phyloP scores from a whole-genome alignment of 1,140 invertebrate species.

The Penaeus japonicus region DNA sequence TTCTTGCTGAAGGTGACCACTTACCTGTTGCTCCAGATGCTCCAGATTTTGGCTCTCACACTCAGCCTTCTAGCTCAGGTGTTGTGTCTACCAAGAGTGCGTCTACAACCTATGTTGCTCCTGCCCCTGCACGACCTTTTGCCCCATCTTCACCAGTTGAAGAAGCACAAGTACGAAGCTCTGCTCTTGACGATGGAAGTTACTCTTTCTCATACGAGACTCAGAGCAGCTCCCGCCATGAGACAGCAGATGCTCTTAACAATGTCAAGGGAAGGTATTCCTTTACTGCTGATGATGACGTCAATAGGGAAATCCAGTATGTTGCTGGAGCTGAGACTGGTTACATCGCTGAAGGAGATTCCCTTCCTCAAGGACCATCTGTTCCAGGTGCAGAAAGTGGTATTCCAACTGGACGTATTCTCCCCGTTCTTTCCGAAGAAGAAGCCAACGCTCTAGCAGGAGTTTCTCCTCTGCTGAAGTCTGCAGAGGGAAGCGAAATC shows the following conservation, averaged over 20 bases:
- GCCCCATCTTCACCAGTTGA: not conserved
- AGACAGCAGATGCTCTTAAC: not conserved
- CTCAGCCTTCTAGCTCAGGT: no score
- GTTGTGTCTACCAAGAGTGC: not conserved
- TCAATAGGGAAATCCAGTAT: not conserved
- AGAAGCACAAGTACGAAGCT: not conserved
- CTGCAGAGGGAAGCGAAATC: no score
- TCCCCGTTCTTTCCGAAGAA: not conserved
- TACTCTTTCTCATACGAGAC: not conserved
- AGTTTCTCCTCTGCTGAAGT: not conserved
- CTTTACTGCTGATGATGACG: not conserved
- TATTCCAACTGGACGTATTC: not conserved
- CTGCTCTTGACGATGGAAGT: not conserved
- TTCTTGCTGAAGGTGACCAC: slow-evolving; percentile 25
- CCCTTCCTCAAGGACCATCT: slow-evolving; percentile 11
- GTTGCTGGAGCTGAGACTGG: slow-evolving; percentile 24
- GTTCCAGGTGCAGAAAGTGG: not conserved
- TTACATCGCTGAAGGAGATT: slow-evolving; percentile 23
- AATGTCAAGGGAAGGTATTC: not conserved
- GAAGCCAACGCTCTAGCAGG: not conserved
- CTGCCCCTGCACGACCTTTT: not conserved
- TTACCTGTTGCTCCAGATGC: slow-evolving; percentile 14
- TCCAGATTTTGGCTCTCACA: not conserved
- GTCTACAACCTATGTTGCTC: not conserved
- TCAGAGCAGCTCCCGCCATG: not conserved